Conservation (phyloP, 2,888 invertebrate species). For the Candidula unifasciata region DNA sequence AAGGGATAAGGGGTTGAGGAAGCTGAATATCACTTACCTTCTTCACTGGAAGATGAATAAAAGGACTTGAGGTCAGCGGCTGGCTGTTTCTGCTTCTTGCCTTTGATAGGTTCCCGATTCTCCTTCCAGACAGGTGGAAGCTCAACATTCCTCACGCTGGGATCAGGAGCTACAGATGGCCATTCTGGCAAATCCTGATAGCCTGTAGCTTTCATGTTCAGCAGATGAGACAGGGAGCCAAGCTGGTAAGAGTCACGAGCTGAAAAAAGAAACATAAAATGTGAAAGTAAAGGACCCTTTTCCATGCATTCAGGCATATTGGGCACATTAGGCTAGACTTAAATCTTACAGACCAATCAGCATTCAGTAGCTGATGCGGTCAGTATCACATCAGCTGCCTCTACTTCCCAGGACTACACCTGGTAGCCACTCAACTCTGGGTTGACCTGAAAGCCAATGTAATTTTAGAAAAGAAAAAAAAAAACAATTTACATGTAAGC, state of each 20-base stretch:
- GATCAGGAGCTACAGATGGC: constrained; percentile 87
- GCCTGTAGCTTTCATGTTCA: constrained; percentile 90
- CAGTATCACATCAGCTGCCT: too few relatives aligned
- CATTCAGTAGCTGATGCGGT: too few relatives aligned
- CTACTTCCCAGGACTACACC: too few relatives aligned
- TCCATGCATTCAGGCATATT: too few relatives aligned
- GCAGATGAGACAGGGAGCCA: constrained; percentile 95
- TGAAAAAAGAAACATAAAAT: constrained; percentile 69
- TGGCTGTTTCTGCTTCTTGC: constrained; percentile 63
- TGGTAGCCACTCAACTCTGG: too few relatives aligned
- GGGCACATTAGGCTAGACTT: too few relatives aligned
- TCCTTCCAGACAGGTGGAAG: constrained; percentile 71
- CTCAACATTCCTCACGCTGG: constrained; percentile 86
- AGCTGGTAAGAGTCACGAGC: constrained; percentile 92
- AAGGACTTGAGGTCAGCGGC: constrained; percentile 81
- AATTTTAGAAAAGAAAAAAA: not conserved
- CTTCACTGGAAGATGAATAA: constrained; percentile 79
- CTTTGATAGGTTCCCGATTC: constrained; percentile 58
- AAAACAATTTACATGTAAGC: not conserved
- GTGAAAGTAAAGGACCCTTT: too few relatives aligned
- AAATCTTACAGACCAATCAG: too few relatives aligned
- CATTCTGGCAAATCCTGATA: constrained; percentile 93
- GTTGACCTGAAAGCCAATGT: too few relatives aligned
- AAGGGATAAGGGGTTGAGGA: too few relatives aligned
- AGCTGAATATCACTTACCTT: too few relatives aligned